Percentiles rank a stretch among this genome's conserved stretches.
These are phyloP conservation scores for Stratiolaelaps scimitus DNA, from an alignment of 1,140 invertebrate species.

Conservation along the genomic window DNA sequence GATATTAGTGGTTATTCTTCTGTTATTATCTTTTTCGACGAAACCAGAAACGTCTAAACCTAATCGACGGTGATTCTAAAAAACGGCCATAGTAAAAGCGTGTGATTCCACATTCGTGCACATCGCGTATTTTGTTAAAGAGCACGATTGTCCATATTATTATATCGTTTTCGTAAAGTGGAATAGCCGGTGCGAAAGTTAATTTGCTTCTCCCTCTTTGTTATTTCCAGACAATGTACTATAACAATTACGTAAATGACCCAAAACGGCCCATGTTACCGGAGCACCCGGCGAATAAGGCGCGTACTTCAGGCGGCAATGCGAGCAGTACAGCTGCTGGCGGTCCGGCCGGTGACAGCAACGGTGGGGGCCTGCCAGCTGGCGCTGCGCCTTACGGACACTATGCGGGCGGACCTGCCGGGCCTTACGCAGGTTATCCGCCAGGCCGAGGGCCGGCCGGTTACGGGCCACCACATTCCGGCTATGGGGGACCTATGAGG, in stretches of 20 bases:
- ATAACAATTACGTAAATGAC: constrained; percentile 94
- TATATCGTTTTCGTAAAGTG: too few relatives aligned
- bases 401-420: constrained; percentile 32
- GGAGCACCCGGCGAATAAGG: constrained; percentile 60
- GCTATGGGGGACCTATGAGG: constrained; percentile 30
- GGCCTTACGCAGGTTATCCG: constrained; percentile 32
- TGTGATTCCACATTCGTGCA: too few relatives aligned
- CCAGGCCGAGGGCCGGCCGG: constrained; percentile 31
- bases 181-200: too few relatives aligned
- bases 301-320: constrained; percentile 33
- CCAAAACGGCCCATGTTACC: constrained; percentile 84
- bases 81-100: too few relatives aligned
- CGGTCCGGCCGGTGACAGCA: constrained; percentile 30
- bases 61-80: too few relatives aligned
- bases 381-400: constrained; percentile 29
- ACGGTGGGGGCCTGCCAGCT: constrained; percentile 4
- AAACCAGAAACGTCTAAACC: too few relatives aligned
- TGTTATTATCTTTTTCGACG: constrained; percentile 17
- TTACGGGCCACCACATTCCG: constrained; percentile 31
- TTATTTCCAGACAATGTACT: constrained; percentile 59
- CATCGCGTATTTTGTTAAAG: too few relatives aligned
- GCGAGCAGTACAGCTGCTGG: constrained; percentile 30
- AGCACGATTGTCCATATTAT: too few relatives aligned
- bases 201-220: too few relatives aligned
- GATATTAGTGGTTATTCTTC: not conserved